phyloP scores from a whole-genome alignment of 2,113 vertebrate species.

The Piliocolobus tephrosceles region DNA sequence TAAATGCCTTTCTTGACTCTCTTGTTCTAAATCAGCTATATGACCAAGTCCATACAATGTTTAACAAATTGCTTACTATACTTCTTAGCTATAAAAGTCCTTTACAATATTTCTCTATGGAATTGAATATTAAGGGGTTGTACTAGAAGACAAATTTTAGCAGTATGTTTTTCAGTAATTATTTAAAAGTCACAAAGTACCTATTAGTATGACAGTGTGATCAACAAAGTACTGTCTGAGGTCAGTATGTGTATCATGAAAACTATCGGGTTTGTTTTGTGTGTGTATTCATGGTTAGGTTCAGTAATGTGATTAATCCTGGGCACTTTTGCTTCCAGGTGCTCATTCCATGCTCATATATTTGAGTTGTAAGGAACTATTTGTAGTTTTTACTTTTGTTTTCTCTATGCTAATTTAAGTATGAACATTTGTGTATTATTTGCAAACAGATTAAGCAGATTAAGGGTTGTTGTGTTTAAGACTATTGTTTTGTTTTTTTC shows the following conservation, averaged over 20 bases:
- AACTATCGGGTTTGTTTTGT: not conserved
- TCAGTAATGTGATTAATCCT: not conserved
- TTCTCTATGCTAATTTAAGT: not conserved
- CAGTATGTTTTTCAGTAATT: not conserved
- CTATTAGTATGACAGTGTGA: not conserved
- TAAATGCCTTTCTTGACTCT: not conserved
- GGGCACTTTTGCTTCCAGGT: not conserved
- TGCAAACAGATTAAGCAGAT: not conserved
- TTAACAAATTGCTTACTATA: not conserved
- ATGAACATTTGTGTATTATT: not conserved
- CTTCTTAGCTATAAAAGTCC: conserved; percentile 15
- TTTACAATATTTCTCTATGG: not conserved
- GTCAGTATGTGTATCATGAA: not conserved
- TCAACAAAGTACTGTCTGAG: not conserved
- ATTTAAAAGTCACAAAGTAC: not conserved
- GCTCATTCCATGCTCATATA: not conserved
- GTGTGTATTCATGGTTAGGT: not conserved
- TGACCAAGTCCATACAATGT: not conserved
- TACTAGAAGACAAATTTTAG: not conserved
- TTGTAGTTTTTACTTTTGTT: not conserved
- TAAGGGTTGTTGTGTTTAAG: not conserved
- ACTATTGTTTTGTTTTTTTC: not conserved
- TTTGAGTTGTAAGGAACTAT: not conserved
- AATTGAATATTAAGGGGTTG: not conserved
- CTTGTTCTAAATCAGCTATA: not conserved